phyloP scores from a whole-genome alignment of 2,888 invertebrate species.

The Acronicta psi region DNA sequence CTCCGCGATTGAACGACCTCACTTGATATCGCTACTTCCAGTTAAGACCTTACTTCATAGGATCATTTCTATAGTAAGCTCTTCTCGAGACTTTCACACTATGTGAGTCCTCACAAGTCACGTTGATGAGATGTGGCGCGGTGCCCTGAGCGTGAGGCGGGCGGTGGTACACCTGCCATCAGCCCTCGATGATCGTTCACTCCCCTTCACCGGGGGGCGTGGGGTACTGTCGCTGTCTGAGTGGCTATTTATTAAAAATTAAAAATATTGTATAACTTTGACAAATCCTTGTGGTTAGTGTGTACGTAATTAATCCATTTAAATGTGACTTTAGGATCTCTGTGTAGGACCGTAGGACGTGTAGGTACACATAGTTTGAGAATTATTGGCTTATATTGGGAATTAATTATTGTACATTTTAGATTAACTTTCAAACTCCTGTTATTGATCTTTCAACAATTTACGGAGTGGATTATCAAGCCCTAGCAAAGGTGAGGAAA shows the following conservation, averaged over 20 bases:
- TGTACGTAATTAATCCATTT: no score
- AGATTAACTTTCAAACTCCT: constrained; percentile 81
- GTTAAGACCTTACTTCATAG: constrained; percentile 51
- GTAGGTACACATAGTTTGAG: no score
- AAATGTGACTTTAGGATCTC: no score
- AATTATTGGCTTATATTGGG: no score
- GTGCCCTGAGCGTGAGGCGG: constrained; percentile 59
- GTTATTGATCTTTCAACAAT: constrained; percentile 76
- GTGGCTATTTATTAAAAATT: constrained; percentile 20
- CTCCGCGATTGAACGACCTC: constrained; percentile 26
- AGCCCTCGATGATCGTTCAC: constrained; percentile 62
- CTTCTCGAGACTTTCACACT: constrained; percentile 55
- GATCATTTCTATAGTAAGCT: constrained; percentile 53
- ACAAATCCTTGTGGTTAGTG: no score
- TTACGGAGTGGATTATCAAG: constrained; percentile 73
- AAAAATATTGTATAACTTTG: no score
- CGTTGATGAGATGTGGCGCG: constrained; percentile 62
- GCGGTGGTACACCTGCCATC: constrained; percentile 40
- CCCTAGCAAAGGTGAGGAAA: constrained; percentile 64
- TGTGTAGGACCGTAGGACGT: no score
- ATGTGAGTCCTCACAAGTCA: constrained; percentile 50
- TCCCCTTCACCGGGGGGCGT: constrained; percentile 37
- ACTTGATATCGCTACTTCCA: background rate
- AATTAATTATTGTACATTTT: no score
- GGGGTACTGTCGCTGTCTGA: constrained; percentile 50